Evolutionary conservation across 2,888 invertebrate species (phyloP).

Genomic region (Sphinx pinastri): DNA sequence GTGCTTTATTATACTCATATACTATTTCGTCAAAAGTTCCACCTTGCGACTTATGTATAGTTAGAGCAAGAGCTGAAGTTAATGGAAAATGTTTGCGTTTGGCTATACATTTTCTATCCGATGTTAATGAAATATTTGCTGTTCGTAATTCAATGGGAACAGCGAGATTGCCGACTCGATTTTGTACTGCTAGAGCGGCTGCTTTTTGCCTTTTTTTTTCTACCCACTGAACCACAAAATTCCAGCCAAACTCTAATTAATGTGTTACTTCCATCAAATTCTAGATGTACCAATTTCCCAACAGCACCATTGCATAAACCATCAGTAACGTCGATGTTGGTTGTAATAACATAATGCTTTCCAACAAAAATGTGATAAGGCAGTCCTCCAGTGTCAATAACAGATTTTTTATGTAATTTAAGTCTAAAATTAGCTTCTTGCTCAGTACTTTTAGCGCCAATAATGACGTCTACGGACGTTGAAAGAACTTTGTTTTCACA

Average conservation of each 20-base stretch:
- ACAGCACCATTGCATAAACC: slow-evolving; percentile 41
- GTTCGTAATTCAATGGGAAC: slow-evolving; percentile 32
- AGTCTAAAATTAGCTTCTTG: slow-evolving; percentile 33
- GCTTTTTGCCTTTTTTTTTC: slow-evolving; percentile 12
- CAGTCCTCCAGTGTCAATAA: slow-evolving; percentile 39
- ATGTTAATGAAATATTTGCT: slow-evolving; percentile 30
- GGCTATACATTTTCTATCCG: slow-evolving; percentile 26
- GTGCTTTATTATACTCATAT: slow-evolving; percentile 31
- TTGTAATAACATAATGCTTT: no score
- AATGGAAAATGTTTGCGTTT: slow-evolving; percentile 33
- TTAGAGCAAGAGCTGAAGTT: slow-evolving; percentile 24
- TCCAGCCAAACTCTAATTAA: slow-evolving; percentile 37
- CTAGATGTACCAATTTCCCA: slow-evolving; percentile 38
- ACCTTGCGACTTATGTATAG: slow-evolving; percentile 35
- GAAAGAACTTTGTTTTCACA: slow-evolving; percentile 33
- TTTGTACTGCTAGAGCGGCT: slow-evolving; percentile 18
- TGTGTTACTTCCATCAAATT: slow-evolving; percentile 35
- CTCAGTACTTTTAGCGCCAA: slow-evolving; percentile 33
- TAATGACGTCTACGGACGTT: slow-evolving; percentile 30
- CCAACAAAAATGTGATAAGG: no score
- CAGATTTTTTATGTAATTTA: slow-evolving; percentile 38
- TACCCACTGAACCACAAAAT: slow-evolving; percentile 35
- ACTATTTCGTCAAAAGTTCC: slow-evolving; percentile 36
- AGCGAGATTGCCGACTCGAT: slow-evolving; percentile 24
- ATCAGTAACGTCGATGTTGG: slow-evolving; percentile 41